Conservation (phyloP, 2,888 invertebrate genomes). For the Agriopis leucophaearia region DNA sequence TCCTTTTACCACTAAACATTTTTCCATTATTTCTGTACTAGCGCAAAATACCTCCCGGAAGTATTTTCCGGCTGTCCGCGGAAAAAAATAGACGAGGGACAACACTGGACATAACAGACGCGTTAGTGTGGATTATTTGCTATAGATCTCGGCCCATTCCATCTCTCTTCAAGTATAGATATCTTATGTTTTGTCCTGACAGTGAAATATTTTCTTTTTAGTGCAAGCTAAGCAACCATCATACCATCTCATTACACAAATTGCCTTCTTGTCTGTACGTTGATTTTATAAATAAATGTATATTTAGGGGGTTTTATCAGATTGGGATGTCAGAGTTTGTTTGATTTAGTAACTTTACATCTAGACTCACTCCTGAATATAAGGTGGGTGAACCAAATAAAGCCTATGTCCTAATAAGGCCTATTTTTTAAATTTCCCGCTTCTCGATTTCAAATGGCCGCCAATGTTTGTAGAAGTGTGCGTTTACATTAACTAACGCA, state of each 20-base stretch:
- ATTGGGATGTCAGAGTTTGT: background rate
- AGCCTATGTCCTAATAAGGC: too few species aligned
- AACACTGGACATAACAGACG: constrained; percentile 28
- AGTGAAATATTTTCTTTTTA: constrained; percentile 43
- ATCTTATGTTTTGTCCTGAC: constrained; percentile 33
- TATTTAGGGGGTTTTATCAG: background rate
- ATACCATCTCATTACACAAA: constrained; percentile 47
- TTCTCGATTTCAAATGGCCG: too few species aligned
- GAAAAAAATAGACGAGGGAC: constrained; percentile 28
- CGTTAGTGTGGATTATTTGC: constrained; percentile 33
- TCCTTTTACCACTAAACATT: constrained; percentile 15
- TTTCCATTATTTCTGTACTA: constrained; percentile 5
- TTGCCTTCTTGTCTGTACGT: constrained; percentile 23
- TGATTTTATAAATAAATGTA: constrained; percentile 3
- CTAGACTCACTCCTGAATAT: too few species aligned
- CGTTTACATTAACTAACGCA: too few species aligned
- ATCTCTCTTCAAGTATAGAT: constrained; percentile 14
- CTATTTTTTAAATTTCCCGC: too few species aligned
- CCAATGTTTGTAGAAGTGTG: too few species aligned
- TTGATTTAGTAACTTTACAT: background rate
- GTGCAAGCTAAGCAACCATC: constrained; percentile 52
- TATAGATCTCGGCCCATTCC: constrained; percentile 25
- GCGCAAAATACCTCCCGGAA: constrained; percentile 13
- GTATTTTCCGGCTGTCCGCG: constrained; percentile 31
- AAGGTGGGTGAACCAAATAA: too few species aligned